Evolutionary conservation across 1,140 invertebrate species (phyloP), one percentile per base, ranked within the genome.

Genomic region (Listronotus oregonensis): DNA sequence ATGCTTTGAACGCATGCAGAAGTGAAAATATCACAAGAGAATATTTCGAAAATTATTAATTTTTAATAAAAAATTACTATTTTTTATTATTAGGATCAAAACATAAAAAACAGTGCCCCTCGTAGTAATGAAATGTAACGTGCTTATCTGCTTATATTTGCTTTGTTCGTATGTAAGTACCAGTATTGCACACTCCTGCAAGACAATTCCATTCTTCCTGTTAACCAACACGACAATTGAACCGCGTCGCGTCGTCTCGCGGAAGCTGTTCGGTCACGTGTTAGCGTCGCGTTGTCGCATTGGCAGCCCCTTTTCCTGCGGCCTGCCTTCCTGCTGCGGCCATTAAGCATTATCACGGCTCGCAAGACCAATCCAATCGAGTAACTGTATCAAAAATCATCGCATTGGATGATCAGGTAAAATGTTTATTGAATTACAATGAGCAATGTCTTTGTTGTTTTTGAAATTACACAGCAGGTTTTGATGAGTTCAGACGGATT

Each of bases 391-490:
- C 63, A 43, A 57, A 40, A 64, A 64, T 31, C 43, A n/a, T 15
- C 14, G 43, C 34, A 58, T 64, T 58, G 63, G 63, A 34, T 37
- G 63, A 12, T 14, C 52, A 51, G 49, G 42, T 56, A 34, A 39
- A 56, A 64, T 57, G 63, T 57, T 64, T 56, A 57, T 57, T 54
- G 54, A 64, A 64, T 64, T 40, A 39, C 54, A 58, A 64, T 57
- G 63, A 64, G 63, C 42, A 43, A 37, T 42, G 50, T 15, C 5
- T 42, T 57, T 43, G 27, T 42, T 42, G 55, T 43, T 57, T 57
- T 15, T 42, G 1, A 14, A 15, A 11, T 43, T 14, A 14, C 12
- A 42, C 27, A 14, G 52, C 15, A 11, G 40, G 11, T 21, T 52
- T 52, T 18, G 40, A 42, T 42, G 40, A 15, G 43, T 21, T n/a